These are phyloP conservation scores for Cheilosia vulpina DNA, from an alignment of 2,888 invertebrate genomes.

Conservation along the genomic window DNA sequence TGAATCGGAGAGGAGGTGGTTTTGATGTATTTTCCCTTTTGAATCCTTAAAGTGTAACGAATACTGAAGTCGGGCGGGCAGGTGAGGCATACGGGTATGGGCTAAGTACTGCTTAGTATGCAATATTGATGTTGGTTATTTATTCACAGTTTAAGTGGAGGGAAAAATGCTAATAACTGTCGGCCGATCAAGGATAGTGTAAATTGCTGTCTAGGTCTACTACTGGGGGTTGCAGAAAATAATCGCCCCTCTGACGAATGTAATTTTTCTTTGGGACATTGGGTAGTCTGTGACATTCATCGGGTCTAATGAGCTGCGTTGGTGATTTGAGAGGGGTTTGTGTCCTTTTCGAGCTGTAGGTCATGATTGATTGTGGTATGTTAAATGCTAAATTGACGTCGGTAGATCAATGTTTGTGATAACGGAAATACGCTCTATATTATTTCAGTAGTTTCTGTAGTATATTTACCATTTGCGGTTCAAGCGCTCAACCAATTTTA, in stretches of 20 bases:
- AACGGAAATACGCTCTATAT: too few relatives aligned
- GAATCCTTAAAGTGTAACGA: slow-evolving; percentile 32
- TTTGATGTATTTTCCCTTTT: not conserved
- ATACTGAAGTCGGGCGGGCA: not conserved
- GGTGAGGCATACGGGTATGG: not conserved
- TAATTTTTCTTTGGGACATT: not conserved
- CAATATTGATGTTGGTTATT: not conserved
- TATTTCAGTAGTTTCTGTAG: too few relatives aligned
- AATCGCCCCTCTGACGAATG: slow-evolving; percentile 7
- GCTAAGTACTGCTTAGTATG: too few relatives aligned
- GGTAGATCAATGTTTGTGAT: not conserved
- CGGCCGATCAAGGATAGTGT: slow-evolving; percentile 1
- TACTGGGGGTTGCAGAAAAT: not conserved
- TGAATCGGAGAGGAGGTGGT: slow-evolving; percentile 26
- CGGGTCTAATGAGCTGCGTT: slow-evolving; percentile 9
- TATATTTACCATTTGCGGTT: too few relatives aligned
- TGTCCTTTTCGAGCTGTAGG: not conserved
- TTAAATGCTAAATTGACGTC: not conserved
- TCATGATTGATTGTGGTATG: not conserved
- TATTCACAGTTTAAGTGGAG: slow-evolving; percentile 10
- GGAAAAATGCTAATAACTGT: slow-evolving; percentile 8
- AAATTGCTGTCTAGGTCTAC: not conserved
- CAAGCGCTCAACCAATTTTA: too few relatives aligned
- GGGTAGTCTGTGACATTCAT: not conserved
- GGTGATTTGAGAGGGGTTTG: not conserved